phyloP scores from a whole-genome alignment of 2,113 vertebrate species.

The Siniperca knerii region DNA sequence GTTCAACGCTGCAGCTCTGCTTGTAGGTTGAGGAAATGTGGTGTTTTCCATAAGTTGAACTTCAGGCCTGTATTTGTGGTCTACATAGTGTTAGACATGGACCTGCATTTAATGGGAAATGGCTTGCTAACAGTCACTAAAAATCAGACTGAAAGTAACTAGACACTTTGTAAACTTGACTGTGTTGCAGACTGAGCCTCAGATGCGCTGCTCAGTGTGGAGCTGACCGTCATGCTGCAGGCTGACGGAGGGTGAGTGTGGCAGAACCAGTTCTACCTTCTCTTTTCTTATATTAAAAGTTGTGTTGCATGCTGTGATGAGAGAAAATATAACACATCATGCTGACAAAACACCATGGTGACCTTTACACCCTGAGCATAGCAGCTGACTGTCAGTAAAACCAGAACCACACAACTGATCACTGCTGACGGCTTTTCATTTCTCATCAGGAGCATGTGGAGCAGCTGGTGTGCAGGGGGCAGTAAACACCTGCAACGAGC shows the following conservation, averaged over 20 bases:
- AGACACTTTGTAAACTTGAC: background rate
- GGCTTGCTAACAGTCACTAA: too few species aligned
- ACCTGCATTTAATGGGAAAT: too few species aligned
- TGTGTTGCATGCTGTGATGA: slow-evolving; percentile 43
- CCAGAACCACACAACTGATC: too few species aligned
- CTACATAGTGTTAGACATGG: too few species aligned
- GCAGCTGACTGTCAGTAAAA: too few species aligned
- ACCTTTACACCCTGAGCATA: slow-evolving; percentile 49
- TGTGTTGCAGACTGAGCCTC: background rate
- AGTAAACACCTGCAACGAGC: rapidly evolving
- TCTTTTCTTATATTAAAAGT: background rate
- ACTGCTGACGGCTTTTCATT: background rate
- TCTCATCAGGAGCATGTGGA: slow-evolving; percentile 4
- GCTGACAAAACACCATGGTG: slow-evolving; percentile 66
- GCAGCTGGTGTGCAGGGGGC: background rate
- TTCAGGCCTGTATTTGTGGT: too few species aligned
- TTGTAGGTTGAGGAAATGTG: too few species aligned
- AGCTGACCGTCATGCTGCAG: background rate
- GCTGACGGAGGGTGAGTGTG: slow-evolving; percentile 13
- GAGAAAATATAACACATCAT: slow-evolving; percentile 73
- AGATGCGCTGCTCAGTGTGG: background rate
- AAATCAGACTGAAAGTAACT: too few species aligned
- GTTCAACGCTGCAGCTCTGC: too few species aligned
- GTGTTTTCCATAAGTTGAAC: too few species aligned
- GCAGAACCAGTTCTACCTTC: rapidly evolving